Evolutionary conservation across 2,113 vertebrate species (phyloP).

Genomic region (Cebidichthys violaceus): DNA sequence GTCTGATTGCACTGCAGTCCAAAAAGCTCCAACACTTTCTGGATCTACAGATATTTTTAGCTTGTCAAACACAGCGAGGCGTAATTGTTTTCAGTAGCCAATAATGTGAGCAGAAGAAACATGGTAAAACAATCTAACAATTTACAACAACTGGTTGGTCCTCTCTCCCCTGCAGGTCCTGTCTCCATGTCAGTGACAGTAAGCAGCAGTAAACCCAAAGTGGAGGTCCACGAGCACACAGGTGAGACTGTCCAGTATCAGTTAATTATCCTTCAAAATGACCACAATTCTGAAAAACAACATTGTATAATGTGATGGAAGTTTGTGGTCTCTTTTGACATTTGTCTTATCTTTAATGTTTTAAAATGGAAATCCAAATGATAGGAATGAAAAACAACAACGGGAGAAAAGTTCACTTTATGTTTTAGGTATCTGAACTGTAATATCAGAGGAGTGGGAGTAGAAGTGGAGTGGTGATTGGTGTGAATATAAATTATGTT

Average conservation of each 20-base stretch:
- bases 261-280: background rate
- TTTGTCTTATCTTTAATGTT: background rate
- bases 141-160: background rate
- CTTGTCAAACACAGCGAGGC: background rate
- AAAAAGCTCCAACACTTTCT: background rate
- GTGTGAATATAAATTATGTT: background rate
- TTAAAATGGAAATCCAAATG: background rate
- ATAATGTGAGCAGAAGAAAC: background rate
- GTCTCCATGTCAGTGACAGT: slow-evolving; percentile 75
- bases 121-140: background rate
- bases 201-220: slow-evolving; percentile 75
- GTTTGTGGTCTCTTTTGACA: background rate
- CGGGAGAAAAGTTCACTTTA: background rate
- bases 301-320: background rate
- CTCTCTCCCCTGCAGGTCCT: slow-evolving; percentile 62
- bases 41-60: background rate
- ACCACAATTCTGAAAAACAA: background rate
- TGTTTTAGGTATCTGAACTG: background rate
- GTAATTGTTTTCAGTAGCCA: too few species aligned
- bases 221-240: slow-evolving; percentile 82
- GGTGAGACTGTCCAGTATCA: slow-evolving; percentile 61
- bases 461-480: background rate
- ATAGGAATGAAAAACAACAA: background rate
- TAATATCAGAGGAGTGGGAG: background rate
- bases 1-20: background rate